Evolutionary conservation across 2,113 vertebrate genomes (phyloP), one percentile per base, ranked within the genome.

Genomic region (Scomber japonicus): DNA sequence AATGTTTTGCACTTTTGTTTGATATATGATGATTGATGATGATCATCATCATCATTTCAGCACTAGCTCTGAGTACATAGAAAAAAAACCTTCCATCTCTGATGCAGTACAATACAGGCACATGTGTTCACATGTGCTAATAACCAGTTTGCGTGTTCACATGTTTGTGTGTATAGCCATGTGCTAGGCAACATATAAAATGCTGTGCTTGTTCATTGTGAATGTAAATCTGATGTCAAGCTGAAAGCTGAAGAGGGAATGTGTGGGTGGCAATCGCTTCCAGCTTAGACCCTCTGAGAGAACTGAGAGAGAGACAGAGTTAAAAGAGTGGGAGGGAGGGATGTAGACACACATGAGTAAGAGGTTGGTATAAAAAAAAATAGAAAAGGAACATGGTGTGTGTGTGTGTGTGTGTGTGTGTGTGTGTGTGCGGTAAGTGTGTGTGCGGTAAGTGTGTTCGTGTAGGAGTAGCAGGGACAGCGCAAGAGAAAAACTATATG

Each of bases 211-310:
- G 84, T 92, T 92, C 86, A 88, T 93, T 94, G 88, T 92, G 84
- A 90, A 94, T 94, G 93, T 94, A 94, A 94, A 94, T 94, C 92
- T 94, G 93, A 93, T 94, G 93, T 93, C 87, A 88, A 88, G 89
- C 95, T 86, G 91, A 91, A 91, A 77, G 87, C 89, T 89, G 87
- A 90, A 92, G 89, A 90, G 91, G 78, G 91, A 93, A 89, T 57
- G 94, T 90, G 94, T 94, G 94, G 94, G 95, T 87, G 94, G 91
- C 84, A 89, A 90, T 85, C 84, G 94, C 93, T 95, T 93, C 93
- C 87, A 94, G 94, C 94, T 94, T 84, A 92, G 90, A 93, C 89
- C 90, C 85, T 91, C 83, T 69, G 83, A 89, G 89, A 87, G 88
- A 86, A 78, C 71, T 10, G 83, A 84, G 73, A 88, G 79, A 90